A percentile compares a stretch with the other conserved stretches of the same genome.
These are phyloP conservation scores for Phalacrocorax brasilianus DNA, from an alignment of 2,113 vertebrate genomes.

Conservation along the genomic window DNA sequence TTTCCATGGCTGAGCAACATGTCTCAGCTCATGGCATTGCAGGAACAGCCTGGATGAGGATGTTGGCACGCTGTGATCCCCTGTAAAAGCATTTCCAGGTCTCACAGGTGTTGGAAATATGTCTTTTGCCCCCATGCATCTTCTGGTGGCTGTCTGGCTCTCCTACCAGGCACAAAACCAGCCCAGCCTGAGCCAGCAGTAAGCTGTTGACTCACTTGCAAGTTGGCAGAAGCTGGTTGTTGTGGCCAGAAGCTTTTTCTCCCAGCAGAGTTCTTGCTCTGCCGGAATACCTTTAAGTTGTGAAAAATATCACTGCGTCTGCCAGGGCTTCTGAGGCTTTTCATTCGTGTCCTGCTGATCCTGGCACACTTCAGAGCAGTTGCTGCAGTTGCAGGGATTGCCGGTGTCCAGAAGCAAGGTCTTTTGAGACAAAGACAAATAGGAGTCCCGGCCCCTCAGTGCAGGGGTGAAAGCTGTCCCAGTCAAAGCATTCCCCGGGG, in stretches of 20 bases:
- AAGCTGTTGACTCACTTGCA: background rate
- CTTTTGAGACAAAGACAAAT: background rate
- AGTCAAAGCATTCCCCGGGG: fast-evolving
- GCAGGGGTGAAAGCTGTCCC: background rate
- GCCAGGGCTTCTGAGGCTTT: background rate
- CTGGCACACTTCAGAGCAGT: background rate
- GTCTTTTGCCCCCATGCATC: fast-evolving
- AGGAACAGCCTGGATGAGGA: background rate
- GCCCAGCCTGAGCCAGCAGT: background rate
- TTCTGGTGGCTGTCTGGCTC: background rate
- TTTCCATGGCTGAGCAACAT: fast-evolving
- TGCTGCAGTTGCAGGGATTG: background rate
- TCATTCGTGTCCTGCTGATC: background rate
- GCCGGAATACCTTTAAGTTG: background rate
- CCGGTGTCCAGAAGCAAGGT: background rate
- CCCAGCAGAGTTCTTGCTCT: background rate
- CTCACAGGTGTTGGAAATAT: fast-evolving
- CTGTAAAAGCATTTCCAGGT: background rate
- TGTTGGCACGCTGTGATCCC: fast-evolving
- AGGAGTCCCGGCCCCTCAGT: fast-evolving
- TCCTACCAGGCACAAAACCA: background rate
- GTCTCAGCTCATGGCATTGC: fast-evolving
- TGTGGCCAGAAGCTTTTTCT: background rate
- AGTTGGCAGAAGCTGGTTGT: background rate
- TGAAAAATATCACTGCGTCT: background rate